A percentile compares a stretch with the other conserved stretches of the same genome.
Evolutionary conservation across 2,797 vertebrate genomes (phyloP).

Genomic region (Argyrosomus regius): DNA sequence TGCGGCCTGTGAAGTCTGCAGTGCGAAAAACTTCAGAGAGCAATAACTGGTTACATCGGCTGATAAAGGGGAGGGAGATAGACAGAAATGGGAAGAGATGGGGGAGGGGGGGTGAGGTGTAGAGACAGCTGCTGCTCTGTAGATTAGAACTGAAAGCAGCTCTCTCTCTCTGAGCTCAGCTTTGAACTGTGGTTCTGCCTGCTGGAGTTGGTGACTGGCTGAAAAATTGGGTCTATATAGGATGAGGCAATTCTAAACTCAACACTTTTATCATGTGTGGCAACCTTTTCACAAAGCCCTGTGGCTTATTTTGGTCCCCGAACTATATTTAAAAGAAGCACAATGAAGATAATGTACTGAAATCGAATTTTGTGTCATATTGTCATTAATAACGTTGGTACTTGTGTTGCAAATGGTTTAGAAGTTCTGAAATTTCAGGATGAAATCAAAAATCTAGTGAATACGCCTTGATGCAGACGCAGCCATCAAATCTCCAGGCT

Average conservation of each 20-base stretch:
- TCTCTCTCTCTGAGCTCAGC: slow-evolving; percentile 48
- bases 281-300: not conserved
- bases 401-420: not conserved
- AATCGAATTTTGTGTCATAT: not conserved
- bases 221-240: slow-evolving; percentile 31
- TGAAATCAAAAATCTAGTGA: not conserved
- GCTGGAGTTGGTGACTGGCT: slow-evolving; percentile 61
- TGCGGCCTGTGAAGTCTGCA: slow-evolving; percentile 72
- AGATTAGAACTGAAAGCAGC: slow-evolving; percentile 81
- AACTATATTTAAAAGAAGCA: not conserved
- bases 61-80: slow-evolving; percentile 69
- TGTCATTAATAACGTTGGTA: not conserved
- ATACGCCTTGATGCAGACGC: not conserved
- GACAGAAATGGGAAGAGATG: slow-evolving; percentile 45
- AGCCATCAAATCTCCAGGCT: not conserved
- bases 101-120: slow-evolving; percentile 26
- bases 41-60: slow-evolving; percentile 61
- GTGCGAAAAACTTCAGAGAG: slow-evolving; percentile 70
- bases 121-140: slow-evolving; percentile 78
- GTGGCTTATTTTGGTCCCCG: not conserved
- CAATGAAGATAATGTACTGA: not conserved
- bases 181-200: slow-evolving; percentile 72
- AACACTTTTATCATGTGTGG: not conserved
- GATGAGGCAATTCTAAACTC: slow-evolving; percentile 41
- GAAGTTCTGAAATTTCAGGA: not conserved